Conservation (phyloP, 92 coral and sea anemone species). For the Porites cylindrica region DNA sequence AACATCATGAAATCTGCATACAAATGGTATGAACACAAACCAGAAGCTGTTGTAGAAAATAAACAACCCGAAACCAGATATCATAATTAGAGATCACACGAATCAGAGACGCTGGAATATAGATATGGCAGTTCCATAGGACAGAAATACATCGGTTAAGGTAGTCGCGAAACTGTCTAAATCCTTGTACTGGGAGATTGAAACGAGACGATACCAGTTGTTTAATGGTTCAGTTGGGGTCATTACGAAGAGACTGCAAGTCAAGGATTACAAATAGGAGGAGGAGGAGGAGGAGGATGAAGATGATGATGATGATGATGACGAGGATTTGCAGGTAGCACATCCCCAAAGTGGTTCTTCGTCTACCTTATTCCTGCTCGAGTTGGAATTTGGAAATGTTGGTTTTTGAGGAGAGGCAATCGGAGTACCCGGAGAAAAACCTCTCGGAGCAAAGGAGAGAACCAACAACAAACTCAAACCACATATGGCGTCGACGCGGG, state of each 20-base stretch:
- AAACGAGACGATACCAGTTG: conserved; percentile 12
- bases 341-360: too few species aligned
- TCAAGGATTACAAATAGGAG: too few species aligned
- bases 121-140: background rate
- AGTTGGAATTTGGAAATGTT: too few species aligned
- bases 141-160: background rate
- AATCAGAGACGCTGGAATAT: background rate
- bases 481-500: too few species aligned
- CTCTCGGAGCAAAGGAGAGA: too few species aligned
- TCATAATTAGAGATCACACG: background rate
- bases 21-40: background rate
- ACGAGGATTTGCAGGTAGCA: too few species aligned
- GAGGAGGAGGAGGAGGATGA: too few species aligned
- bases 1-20: background rate
- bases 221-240: conserved; percentile 19
- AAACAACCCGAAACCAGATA: background rate
- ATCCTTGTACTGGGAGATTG: background rate
- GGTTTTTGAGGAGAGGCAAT: too few species aligned
- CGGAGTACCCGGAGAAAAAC: too few species aligned
- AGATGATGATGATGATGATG: too few species aligned
- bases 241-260: conserved; percentile 11
- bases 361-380: too few species aligned
- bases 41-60: background rate
- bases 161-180: background rate
- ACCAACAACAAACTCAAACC: too few species aligned